Evolutionary conservation across 1,140 invertebrate species (phyloP), one percentile per base, ranked within the genome.

Genomic region (Drosophila ercepeae): DNA sequence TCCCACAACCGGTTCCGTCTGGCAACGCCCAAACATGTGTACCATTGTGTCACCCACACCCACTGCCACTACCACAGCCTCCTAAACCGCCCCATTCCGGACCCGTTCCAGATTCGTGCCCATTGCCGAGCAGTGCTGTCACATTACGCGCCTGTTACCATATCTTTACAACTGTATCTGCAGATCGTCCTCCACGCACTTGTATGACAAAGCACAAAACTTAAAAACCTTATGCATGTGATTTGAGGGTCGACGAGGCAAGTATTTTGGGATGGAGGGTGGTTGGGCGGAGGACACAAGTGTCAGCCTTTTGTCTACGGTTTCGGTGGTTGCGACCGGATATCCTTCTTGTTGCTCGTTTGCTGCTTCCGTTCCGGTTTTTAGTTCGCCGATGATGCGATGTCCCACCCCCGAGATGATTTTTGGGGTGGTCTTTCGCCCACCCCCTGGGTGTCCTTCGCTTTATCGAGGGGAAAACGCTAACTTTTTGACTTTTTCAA

Each of bases 151-250:
- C 77, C 81, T 88, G 58, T 86, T 88, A 88, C 76, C 82, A 75
- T 88, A 88, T 88, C 82, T 88, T 88, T 88, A 83, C 77, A 88
- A 89, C 83, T 89, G 82, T 82, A 88, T 89, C 82, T 86, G 52
- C 70, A 78, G 83, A 82, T 86, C 77, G 82, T 81, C 63, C 79
- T 69, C 76, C 72, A 69, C 76, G 72, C 81, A 86, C 81, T 84
- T 86, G 53, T 88, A 88, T 89, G 82, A 88, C 83, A 88, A 78
- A 89, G 82, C 74, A 88, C 74, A 75, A 75, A 88, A 88, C 83
- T 88, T 82, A 82, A 88, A 86, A 88, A 88, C 76, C 82, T 74
- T 88, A 88, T 88, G 82, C 83, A 88, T 82, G 69, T 88, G 82
- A 88, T 88, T 88, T 88, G 82, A 77, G 82, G 63, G 39, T 27